Percentiles rank a stretch among this genome's conserved stretches.
phyloP scores from a whole-genome alignment of 2,797 vertebrate species.

The Spheniscus humboldti region DNA sequence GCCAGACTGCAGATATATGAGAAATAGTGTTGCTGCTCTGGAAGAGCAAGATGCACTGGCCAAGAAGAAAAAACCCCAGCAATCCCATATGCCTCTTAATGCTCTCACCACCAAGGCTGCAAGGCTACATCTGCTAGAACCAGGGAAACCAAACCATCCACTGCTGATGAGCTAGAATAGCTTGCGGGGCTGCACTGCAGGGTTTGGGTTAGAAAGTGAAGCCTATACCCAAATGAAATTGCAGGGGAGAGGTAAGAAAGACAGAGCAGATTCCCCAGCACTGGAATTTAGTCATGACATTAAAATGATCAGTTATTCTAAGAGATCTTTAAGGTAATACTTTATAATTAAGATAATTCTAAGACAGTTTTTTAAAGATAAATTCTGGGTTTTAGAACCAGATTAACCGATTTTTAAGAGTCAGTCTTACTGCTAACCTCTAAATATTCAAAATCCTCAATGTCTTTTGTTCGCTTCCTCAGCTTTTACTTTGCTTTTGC shows the following conservation, averaged over 20 bases:
- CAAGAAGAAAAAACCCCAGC: not conserved
- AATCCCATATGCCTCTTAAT: not conserved
- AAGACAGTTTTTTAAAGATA: not conserved
- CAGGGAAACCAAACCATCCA: not conserved
- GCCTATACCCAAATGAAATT: not conserved
- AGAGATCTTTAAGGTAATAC: not conserved
- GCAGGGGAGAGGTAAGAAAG: not conserved
- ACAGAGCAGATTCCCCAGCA: not conserved
- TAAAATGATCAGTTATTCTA: not conserved
- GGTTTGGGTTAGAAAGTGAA: not conserved
- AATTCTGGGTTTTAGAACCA: not conserved
- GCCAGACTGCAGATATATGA: not conserved
- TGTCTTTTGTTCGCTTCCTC: not conserved
- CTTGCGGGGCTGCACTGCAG: not conserved
- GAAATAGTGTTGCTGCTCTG: not conserved
- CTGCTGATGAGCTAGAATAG: not conserved
- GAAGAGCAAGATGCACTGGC: not conserved
- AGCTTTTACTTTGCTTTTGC: not conserved
- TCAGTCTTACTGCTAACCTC: not conserved
- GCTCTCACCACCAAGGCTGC: not conserved
- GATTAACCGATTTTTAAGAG: not conserved
- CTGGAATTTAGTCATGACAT: not conserved
- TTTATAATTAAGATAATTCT: not conserved
- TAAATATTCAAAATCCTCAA: not conserved
- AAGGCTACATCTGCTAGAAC: not conserved